Base-by-base conservation (phyloP, 2,113 vertebrate genomes). In the Nothobranchius kuhntae region DNA sequence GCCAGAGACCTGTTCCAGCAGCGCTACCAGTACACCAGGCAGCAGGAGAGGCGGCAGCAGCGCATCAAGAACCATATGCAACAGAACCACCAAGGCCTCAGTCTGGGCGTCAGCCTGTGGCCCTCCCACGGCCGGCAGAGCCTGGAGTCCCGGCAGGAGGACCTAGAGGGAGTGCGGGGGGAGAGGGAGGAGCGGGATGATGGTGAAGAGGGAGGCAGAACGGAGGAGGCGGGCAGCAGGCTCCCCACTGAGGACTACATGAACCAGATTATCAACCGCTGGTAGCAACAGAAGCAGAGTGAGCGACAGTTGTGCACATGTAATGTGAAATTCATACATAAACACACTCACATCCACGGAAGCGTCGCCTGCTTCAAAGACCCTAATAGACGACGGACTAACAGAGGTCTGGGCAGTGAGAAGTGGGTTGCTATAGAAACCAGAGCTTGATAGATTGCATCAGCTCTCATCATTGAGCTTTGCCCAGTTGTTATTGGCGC, bases 261-360 rank as follows among this genome's bases (percentile, higher is more conserved):
- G 95, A 99, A 96, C 94, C 97, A 99, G 94, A 99, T 99, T 87
- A 94, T 99, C 81, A 96, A 98, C 89, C 98, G 96, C 89, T 99
- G 97, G 97, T 99, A 98, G 95, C 92, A 73, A 82, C 53, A 54
- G 77, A 82, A 69, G 24, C 72, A 63, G 62, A 68, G 52, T 60
- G 69, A 61, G 67, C 63, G 53, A 62, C 76, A 69, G 62, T 84
- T 73, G 59, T 17, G 78, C 77, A 86, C 75, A 76, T 72, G 62
- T 69, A 81, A 78, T 78, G 75, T 80, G 78, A 84, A 77, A 65
- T 4, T 9, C 74, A 73, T 12, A 56, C 46, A 47, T 62, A 70
- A 12, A 54, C 51, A 67, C 14, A 61, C 12, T 47, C 36, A 21
- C 55, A 72, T 17, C 53, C 47, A 71, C 38, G 64, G 17, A 61